Conservation (phyloP, 2,888 invertebrate genomes). For the Lasius platythorax region DNA sequence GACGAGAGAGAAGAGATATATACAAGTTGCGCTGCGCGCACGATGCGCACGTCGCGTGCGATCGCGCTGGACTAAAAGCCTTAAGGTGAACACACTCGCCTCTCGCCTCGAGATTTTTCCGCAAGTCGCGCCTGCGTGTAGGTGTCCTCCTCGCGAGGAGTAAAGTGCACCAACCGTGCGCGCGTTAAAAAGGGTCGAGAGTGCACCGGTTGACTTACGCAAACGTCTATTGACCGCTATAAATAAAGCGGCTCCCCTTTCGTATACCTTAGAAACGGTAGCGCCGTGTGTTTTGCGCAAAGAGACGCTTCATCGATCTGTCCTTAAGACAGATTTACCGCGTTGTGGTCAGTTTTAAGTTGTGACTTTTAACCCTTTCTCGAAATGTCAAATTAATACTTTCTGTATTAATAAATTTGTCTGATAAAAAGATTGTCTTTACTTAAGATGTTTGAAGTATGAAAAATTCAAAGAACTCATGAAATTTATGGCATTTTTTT, state of each 20-base stretch:
- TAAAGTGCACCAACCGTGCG: not conserved
- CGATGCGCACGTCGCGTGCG: constrained; percentile 78
- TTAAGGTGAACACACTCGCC: constrained; percentile 78
- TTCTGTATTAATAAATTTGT: not conserved
- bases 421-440: not conserved
- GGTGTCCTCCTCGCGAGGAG: constrained; percentile 42
- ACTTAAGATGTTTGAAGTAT: not conserved
- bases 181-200: constrained; percentile 60
- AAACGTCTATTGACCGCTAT: constrained; percentile 67
- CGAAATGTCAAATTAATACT: too few relatives aligned
- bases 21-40: constrained; percentile 48
- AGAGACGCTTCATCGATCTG: not conserved
- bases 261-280: not conserved
- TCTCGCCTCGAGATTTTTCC: constrained; percentile 76
- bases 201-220: constrained; percentile 67
- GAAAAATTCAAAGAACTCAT: not conserved
- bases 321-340: too few relatives aligned
- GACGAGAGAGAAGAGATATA: not conserved
- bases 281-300: not conserved
- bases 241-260: constrained; percentile 32
- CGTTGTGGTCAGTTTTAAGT: too few relatives aligned
- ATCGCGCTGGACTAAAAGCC: constrained; percentile 82
- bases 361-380: not conserved
- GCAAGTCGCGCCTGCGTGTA: constrained; percentile 72
- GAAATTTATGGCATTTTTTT: not conserved